phyloP scores from a whole-genome alignment of 23 tunicate genomes.

The Diplosoma virens region DNA sequence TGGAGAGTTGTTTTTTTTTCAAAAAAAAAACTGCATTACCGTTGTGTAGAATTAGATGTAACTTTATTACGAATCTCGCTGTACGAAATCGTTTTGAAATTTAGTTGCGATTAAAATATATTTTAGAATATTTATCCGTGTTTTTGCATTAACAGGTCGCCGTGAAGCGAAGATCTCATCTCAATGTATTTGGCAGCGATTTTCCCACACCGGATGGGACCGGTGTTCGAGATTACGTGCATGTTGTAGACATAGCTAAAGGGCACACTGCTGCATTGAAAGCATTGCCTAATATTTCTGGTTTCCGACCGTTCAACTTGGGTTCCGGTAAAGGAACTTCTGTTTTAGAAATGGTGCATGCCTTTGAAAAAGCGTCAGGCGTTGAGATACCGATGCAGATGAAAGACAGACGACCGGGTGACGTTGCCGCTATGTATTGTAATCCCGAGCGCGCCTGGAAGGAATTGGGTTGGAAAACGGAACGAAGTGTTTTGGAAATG shows the following conservation, averaged over 20 bases:
- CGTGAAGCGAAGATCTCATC: constrained; percentile 63
- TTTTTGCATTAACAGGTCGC: constrained; percentile 91
- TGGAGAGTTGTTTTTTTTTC: no score
- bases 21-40: no score
- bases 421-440: constrained; percentile 80
- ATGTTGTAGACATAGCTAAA: constrained; percentile 90
- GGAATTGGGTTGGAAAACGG: constrained; percentile 86
- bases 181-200: constrained; percentile 85
- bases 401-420: constrained; percentile 77
- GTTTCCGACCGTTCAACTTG: constrained; percentile 72
- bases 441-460: constrained; percentile 63
- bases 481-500: constrained; percentile 71
- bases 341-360: constrained; percentile 82
- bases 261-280: constrained; percentile 85
- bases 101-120: no score
- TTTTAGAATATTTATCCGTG: no score
- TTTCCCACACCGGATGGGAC: constrained; percentile 92
- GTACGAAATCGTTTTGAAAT: no score
- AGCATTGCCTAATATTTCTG: constrained; percentile 43
- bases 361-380: constrained; percentile 69
- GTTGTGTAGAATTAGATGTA: no score
- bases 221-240: constrained; percentile 94
- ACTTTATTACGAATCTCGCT: no score
- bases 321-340: constrained; percentile 97
- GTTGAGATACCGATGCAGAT: constrained; percentile 33